Conservation (phyloP, 1,140 invertebrate genomes). For the Drosophila carrolli region DNA sequence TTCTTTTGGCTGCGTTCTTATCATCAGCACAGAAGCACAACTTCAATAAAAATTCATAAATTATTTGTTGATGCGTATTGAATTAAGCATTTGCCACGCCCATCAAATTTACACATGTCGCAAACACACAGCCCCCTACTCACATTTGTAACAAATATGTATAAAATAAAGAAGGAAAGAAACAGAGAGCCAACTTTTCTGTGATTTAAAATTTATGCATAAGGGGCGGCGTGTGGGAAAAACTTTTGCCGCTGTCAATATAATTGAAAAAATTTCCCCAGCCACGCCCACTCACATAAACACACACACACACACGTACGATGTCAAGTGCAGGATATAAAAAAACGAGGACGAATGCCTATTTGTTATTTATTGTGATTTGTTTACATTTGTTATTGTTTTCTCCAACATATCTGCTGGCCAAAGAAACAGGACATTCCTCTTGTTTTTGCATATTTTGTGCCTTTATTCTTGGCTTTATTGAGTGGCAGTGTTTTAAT, state of each 20-base stretch:
- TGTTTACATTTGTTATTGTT: conserved; percentile 39
- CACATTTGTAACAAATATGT: conserved; percentile 12
- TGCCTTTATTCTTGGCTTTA: conserved; percentile 5
- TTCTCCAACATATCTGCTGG: conserved; percentile 20
- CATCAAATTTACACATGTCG: conserved; percentile 29
- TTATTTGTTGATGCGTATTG: conserved; percentile 51
- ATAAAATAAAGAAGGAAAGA: background rate
- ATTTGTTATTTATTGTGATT: conserved; percentile 47
- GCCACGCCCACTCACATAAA: conserved; percentile 21
- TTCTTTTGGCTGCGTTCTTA: conserved; percentile 1
- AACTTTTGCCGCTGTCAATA: conserved; percentile 41
- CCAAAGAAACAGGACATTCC: conserved; percentile 30
- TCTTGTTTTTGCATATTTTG: conserved; percentile 30
- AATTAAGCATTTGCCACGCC: conserved; percentile 45
- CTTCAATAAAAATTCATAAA: conserved; percentile 49
- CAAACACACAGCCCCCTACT: background rate
- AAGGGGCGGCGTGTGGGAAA: background rate
- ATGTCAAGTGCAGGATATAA: conserved; percentile 33
- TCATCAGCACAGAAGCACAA: conserved; percentile 12
- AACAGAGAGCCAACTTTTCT: conserved; percentile 11
- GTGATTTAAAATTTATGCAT: conserved; percentile 40
- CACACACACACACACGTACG: background rate
- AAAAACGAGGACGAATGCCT: conserved; percentile 32
- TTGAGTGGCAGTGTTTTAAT: conserved; percentile 52
- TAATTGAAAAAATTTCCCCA: conserved; percentile 41